Base-by-base conservation (phyloP, 2,113 vertebrate species). In the Pygoscelis antarcticus region DNA sequence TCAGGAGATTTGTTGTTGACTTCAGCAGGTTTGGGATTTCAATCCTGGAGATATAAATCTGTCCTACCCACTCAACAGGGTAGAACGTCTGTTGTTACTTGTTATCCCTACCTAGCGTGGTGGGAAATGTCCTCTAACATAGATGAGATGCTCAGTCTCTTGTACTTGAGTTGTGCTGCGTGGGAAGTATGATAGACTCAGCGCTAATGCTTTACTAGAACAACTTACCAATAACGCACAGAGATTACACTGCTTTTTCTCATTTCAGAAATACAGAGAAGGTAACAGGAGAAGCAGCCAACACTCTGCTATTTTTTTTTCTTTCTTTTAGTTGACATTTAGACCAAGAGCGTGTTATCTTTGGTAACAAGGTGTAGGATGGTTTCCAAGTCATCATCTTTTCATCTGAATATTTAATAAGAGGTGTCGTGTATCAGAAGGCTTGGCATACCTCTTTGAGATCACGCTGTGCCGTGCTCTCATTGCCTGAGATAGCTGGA, bases 331-430 rank as follows among this genome's bases (percentile, higher is more conserved):
- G 11, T 89, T 83, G 38, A 18, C 22, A 26, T 51, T 54, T 62
- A 75, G 32, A 76, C 21, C 6, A 51, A 61, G 42, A 52, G 17
- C 0, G 1, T 36, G 16, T 52, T 78, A 26, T 52, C 78, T 85
- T 77, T 76, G 74, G 61, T 88, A 82, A 40, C 16, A 65, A 69
- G 36, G 7, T 76, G 32, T 83, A 68, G 47, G 34, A 34, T 2
- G 4, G 34, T 80, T 86, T 87, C 29, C 46, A 90, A 57, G 21
- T 36, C 36, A 57, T 68, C 52, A 38, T 87, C 77, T 83, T 90
- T 87, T 85, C 32, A 74, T 74, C 46, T 93, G 77, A 90, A 51
- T 93, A 32, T 96, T 90, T 96, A 94, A 65, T 78, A 29, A 40
- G 61, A 70, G 8, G 13, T 82, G 78, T 97, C 8, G 6, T 3